A percentile compares a stretch with the other conserved stretches of the same genome.
These are phyloP conservation scores for Pyrrhosoma nymphula DNA, from an alignment of 2,888 invertebrate genomes.

Conservation along the genomic window DNA sequence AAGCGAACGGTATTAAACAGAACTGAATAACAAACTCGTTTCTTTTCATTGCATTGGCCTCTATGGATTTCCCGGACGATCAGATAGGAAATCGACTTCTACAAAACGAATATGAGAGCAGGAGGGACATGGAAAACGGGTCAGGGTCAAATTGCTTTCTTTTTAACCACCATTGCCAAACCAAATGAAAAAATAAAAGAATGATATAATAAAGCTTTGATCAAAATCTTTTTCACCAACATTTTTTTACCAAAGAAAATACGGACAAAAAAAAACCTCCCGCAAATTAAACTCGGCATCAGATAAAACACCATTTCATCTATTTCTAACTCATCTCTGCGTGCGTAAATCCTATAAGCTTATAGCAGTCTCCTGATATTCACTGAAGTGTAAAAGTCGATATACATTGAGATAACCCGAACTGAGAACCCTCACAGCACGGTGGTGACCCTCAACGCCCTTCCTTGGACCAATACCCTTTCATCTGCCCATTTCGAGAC, in stretches of 20 bases:
- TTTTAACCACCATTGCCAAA: neutral
- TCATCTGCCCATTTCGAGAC: neutral
- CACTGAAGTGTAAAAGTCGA: constrained; percentile 38
- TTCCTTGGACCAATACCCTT: neutral
- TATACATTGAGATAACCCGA: neutral
- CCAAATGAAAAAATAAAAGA: neutral
- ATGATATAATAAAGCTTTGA: neutral
- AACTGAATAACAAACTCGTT: neutral
- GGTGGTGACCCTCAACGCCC: neutral
- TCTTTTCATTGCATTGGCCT: neutral
- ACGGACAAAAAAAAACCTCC: neutral
- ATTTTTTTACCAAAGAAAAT: neutral
- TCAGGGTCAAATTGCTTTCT: neutral
- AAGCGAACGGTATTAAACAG: neutral
- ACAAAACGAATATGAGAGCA: neutral
- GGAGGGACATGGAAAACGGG: neutral
- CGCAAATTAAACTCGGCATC: neutral
- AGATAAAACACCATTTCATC: neutral
- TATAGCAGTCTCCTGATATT: neutral
- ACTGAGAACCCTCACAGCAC: neutral
- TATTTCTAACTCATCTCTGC: neutral
- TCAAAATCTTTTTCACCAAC: neutral
- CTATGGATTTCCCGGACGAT: neutral
- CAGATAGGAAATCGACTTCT: neutral
- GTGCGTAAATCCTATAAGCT: neutral